These are phyloP conservation scores for Pseudochaenichthys georgianus DNA, from an alignment of 2,797 vertebrate genomes.

Conservation along the genomic window DNA sequence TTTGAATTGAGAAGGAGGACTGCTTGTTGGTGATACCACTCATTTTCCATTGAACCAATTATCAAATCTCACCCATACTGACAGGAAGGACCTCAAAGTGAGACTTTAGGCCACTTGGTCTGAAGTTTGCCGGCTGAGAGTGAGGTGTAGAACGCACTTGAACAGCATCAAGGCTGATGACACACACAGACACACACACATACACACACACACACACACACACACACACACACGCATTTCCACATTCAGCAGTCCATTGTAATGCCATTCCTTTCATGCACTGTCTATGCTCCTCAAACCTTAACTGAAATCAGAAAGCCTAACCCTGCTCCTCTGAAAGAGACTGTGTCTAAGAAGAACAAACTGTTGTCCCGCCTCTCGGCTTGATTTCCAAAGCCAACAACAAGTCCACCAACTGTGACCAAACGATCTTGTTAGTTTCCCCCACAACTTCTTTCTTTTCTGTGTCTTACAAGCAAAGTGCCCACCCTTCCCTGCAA, in stretches of 20 bases:
- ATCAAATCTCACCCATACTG: not conserved
- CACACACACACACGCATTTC: not conserved
- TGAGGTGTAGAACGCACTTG: slow-evolving; percentile 14
- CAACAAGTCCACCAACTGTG: slow-evolving; percentile 66
- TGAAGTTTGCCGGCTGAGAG: not conserved
- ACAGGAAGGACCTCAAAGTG: not conserved
- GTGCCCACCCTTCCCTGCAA: slow-evolving; percentile 12
- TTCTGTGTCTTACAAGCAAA: slow-evolving; percentile 42
- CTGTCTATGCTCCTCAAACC: slow-evolving; percentile 18
- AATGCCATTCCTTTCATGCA: slow-evolving; percentile 39
- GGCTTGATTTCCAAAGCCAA: slow-evolving; percentile 59
- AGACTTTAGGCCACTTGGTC: not conserved
- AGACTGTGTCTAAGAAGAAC: slow-evolving; percentile 27
- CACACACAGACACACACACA: too few relatives aligned
- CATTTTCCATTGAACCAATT: not conserved
- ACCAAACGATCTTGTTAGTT: slow-evolving; percentile 76
- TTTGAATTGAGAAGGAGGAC: not conserved
- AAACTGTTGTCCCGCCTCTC: slow-evolving; percentile 59
- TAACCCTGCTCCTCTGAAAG: slow-evolving; percentile 4
- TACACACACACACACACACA: not conserved
- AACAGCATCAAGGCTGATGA: not conserved
- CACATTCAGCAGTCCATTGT: slow-evolving; percentile 12
- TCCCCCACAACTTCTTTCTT: slow-evolving; percentile 44
- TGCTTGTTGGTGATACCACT: not conserved
- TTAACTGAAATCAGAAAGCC: slow-evolving; percentile 36